phyloP scores from a whole-genome alignment of 2,797 vertebrate species.

The Hozukius guyotensis region DNA sequence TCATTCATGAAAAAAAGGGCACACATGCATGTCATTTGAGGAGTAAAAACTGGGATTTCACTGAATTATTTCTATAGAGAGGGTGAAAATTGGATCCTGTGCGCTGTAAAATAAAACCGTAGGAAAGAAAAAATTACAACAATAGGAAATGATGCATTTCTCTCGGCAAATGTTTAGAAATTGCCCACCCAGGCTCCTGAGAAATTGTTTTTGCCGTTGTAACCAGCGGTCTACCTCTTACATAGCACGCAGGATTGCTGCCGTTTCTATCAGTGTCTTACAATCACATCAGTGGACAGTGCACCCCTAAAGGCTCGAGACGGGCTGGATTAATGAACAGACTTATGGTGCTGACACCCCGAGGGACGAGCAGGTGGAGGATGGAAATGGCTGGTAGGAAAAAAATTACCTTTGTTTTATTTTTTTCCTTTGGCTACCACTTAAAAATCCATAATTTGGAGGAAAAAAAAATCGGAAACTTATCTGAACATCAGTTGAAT shows the following conservation, averaged over 20 bases:
- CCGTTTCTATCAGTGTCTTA: slow-evolving; percentile 63
- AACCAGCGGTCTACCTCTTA: slow-evolving; percentile 27
- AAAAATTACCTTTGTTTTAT: slow-evolving; percentile 10
- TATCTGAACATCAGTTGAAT: not conserved
- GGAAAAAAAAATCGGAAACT: not conserved
- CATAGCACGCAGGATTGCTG: slow-evolving; percentile 21
- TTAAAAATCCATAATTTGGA: slow-evolving; percentile 14
- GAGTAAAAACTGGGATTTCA: slow-evolving; percentile 68
- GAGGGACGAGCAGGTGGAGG: slow-evolving; percentile 51
- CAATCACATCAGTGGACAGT: slow-evolving; percentile 63
- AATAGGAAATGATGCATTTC: slow-evolving; percentile 13
- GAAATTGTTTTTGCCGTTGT: slow-evolving; percentile 16
- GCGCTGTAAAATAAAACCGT: slow-evolving; percentile 29
- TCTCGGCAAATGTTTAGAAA: slow-evolving; percentile 20
- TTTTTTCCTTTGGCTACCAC: not conserved
- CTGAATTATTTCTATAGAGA: slow-evolving; percentile 70
- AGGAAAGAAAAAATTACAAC: not conserved
- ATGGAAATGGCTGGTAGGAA: slow-evolving; percentile 12
- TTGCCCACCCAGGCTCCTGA: not conserved
- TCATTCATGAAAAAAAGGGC: slow-evolving; percentile 74
- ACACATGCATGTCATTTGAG: slow-evolving; percentile 67
- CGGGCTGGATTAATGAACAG: slow-evolving; percentile 70
- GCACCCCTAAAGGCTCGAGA: slow-evolving; percentile 58
- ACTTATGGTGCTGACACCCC: slow-evolving; percentile 51
- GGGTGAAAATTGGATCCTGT: slow-evolving; percentile 22